A percentile compares a stretch with the other conserved stretches of the same genome.
phyloP scores from a whole-genome alignment of 2,888 invertebrate genomes.

The Torymus aiolomorphi region DNA sequence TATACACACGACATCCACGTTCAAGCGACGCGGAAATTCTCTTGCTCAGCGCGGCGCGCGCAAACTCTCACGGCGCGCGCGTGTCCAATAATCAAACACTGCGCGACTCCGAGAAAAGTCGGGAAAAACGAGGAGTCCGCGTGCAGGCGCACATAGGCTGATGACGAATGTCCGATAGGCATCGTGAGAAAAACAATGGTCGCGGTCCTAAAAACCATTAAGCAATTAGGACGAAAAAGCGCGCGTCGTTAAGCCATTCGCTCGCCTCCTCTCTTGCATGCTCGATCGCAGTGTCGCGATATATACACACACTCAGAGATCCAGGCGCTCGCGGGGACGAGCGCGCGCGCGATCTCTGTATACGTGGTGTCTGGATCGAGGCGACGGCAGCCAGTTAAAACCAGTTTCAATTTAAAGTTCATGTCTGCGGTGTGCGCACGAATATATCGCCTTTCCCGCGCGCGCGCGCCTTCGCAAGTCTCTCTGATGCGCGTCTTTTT shows the following conservation, averaged over 20 bases:
- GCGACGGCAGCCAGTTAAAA: constrained; percentile 67
- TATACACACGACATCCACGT: no score
- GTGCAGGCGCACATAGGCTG: no score
- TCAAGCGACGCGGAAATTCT: no score
- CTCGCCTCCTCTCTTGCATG: constrained; percentile 5
- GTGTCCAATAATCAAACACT: not conserved
- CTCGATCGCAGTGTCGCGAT: no score
- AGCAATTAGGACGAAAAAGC: constrained; percentile 57
- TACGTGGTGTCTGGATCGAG: constrained; percentile 61
- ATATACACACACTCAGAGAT: constrained; percentile 8
- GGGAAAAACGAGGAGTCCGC: constrained; percentile 9
- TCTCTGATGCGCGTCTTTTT: not conserved
- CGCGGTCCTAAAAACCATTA: constrained; percentile 46
- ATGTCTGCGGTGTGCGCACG: constrained; percentile 40
- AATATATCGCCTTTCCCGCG: constrained; percentile 38
- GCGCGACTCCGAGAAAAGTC: not conserved
- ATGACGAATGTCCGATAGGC: constrained; percentile 27
- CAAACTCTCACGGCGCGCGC: no score
- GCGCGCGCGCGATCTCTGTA: not conserved
- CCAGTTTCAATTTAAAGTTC: constrained; percentile 71
- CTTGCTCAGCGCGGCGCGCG: no score
- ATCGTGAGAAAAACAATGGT: constrained; percentile 50
- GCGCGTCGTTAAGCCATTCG: not conserved
- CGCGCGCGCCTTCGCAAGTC: no score
- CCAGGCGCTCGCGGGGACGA: no score